phyloP scores from a whole-genome alignment of 1,140 invertebrate genomes.

The Argopecten irradians region DNA sequence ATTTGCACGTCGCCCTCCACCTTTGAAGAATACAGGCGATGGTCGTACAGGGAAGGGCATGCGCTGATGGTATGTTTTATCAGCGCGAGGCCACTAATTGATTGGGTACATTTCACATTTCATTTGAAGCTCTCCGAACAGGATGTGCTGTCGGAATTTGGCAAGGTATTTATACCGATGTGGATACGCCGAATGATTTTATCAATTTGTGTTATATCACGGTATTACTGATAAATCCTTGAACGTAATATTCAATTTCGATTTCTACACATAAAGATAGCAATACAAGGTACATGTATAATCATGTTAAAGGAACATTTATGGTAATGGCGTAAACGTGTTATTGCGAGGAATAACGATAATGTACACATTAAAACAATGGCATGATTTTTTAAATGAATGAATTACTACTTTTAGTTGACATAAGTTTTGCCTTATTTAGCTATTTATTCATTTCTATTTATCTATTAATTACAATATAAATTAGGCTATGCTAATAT shows the following conservation, averaged over 20 bases:
- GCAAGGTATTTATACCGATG: neutral
- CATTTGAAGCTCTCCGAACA: neutral
- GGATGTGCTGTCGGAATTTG: conserved; percentile 15
- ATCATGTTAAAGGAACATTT: too few relatives aligned
- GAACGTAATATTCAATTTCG: neutral
- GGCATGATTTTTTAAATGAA: too few relatives aligned
- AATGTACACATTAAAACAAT: too few relatives aligned
- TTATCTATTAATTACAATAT: too few relatives aligned
- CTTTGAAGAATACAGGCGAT: neutral
- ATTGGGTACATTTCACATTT: neutral
- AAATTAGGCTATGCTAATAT: too few relatives aligned
- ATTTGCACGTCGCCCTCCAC: neutral
- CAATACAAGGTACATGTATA: too few relatives aligned
- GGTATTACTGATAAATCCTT: neutral
- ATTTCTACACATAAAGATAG: too few relatives aligned
- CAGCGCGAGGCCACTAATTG: neutral
- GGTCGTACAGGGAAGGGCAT: neutral
- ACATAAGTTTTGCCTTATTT: too few relatives aligned
- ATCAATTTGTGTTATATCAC: conserved; percentile 17
- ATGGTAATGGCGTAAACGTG: too few relatives aligned
- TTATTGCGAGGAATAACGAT: too few relatives aligned
- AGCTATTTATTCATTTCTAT: too few relatives aligned
- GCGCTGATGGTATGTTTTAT: neutral
- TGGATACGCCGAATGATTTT: neutral
- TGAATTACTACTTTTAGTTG: too few relatives aligned